A percentile compares a stretch with the other conserved stretches of the same genome.
These are phyloP conservation scores for Lysandra coridon DNA, from an alignment of 2,888 invertebrate genomes.

Conservation along the genomic window DNA sequence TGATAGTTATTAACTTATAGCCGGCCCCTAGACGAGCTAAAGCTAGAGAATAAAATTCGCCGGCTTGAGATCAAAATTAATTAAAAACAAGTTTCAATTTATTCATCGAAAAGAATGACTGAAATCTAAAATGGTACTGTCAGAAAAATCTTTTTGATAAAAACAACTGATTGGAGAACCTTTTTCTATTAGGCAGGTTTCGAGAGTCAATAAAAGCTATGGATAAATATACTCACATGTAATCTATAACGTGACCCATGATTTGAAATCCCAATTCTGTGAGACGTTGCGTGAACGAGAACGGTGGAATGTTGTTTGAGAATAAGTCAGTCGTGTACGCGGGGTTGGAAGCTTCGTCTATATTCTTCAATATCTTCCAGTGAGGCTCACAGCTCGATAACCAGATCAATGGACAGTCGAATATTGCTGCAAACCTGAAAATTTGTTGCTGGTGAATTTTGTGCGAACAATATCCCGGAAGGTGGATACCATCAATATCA, in stretches of 20 bases:
- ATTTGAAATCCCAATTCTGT: constrained; percentile 32
- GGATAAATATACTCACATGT: constrained; percentile 21
- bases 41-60: too few species aligned
- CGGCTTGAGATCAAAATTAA: too few species aligned
- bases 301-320: constrained; percentile 35
- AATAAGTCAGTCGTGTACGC: constrained; percentile 42
- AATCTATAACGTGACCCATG: constrained; percentile 24
- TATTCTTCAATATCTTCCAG: constrained; percentile 43
- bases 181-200: too few species aligned
- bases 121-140: too few species aligned
- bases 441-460: constrained; percentile 5
- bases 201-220: too few species aligned
- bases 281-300: constrained; percentile 39
- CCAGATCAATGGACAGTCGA: constrained; percentile 50
- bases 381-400: constrained; percentile 46
- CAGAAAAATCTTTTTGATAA: too few species aligned
- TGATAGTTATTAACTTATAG: too few species aligned
- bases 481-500: too few species aligned
- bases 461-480: neutral
- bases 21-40: too few species aligned
- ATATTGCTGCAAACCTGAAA: constrained; percentile 47
- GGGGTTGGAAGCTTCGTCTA: constrained; percentile 49
- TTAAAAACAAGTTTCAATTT: too few species aligned
- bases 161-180: too few species aligned
- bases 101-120: too few species aligned